These are phyloP conservation scores for Penelope pileata DNA, from an alignment of 2,113 vertebrate genomes.

Conservation along the genomic window DNA sequence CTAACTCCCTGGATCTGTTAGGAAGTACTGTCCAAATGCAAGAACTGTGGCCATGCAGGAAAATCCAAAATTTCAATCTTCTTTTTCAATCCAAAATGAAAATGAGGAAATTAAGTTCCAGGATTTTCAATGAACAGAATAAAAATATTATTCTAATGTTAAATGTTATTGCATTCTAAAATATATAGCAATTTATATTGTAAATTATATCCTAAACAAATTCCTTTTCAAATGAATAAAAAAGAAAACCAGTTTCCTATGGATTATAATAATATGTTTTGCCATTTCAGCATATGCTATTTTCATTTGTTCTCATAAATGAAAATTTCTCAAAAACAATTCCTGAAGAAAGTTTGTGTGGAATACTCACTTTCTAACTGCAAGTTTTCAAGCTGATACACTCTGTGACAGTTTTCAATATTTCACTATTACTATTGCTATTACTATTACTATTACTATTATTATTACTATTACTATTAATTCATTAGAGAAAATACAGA, in stretches of 20 bases:
- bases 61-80: fast-evolving
- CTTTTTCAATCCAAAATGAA: not conserved
- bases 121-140: not conserved
- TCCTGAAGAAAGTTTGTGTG: not conserved
- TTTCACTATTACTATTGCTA: too few species aligned
- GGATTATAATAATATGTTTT: fast-evolving
- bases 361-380: not conserved
- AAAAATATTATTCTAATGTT: not conserved
- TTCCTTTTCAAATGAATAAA: not conserved
- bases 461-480: too few species aligned
- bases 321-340: fast-evolving
- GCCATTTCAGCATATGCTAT: fast-evolving
- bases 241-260: not conserved
- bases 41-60: not conserved
- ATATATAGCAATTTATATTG: not conserved
- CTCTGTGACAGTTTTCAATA: not conserved
- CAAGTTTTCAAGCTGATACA: not conserved
- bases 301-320: not conserved
- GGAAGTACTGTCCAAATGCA: not conserved
- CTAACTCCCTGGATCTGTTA: fast-evolving
- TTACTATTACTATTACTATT: too few species aligned
- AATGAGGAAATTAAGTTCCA: not conserved
- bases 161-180: not conserved
- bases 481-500: too few species aligned
- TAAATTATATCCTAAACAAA: fast-evolving